Base-by-base conservation (phyloP, 35 echinoderm and acorn worm species). In the Apostichopus californicus region DNA sequence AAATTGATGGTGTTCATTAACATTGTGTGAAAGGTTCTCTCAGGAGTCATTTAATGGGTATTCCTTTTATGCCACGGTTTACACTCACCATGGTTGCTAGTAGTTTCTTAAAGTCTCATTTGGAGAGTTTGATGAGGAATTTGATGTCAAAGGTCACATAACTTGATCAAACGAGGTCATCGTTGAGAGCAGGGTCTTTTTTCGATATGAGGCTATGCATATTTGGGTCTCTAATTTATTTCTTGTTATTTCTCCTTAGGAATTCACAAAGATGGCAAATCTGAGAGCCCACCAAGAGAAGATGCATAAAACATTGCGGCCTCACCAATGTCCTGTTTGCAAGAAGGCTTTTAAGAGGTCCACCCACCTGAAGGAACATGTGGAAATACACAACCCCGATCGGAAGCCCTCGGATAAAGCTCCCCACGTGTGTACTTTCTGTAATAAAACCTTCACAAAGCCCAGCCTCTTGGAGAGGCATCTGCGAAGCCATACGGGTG, bases 311-410 rank as follows among this genome's bases (percentile, higher is more conserved):
- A 79, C 86, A 6, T 21, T 95, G n/a, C 87, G 97, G 5, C 97
- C 97, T 5, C 90, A 92, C 77, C 60, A 92, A 34, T 99, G 97
- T 66, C 56, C 83, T 9, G 92, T 95, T 55, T 99, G 97, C 78
- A 80, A 92, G 93, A 99, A 99, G 85, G 93, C 91, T 55, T 99
- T 99, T 91, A 99, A 99, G 63, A 90, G 97, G 12, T 90, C 93
- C 6, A 87, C 95, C 56, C 97, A 99, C 70, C 92, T 99, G n/a
- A 99, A 96, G 89, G 97, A 99, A 79, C 97, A 99, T 57, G 89
- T 96, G 71, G 77, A 85, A 10, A 99, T 95, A 52, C 97, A 99
- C 61, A 84, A 93, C 18, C 91, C 94, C 25, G 91, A 93, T 17
- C 25, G 78, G 17, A 66, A 79, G 68, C 70, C 86, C 68, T 58